Base-by-base conservation (phyloP, 2,113 vertebrate species). In the Nanorana parkeri region DNA sequence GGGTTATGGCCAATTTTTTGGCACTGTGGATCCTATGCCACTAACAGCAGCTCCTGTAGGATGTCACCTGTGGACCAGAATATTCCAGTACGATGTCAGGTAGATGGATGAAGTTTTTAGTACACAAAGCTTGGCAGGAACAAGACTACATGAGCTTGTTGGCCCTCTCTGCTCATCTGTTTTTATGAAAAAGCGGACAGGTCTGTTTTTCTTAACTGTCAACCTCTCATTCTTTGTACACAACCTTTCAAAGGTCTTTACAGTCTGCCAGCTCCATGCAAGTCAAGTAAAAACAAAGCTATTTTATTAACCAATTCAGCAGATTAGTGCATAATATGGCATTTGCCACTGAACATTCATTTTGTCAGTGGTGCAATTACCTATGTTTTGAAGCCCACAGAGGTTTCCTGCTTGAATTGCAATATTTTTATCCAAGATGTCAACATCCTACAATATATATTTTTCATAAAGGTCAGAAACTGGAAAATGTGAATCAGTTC, bases 191-290 rank as follows among this genome's bases (percentile, higher is more conserved):
- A 19, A 56, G 2, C 26, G 13, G 66, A 17, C 78, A 80, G 56
- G 51, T 81, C 78, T 81, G 67, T 52, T 72, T 81, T 47, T 81
- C 41, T 52, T 81, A 64, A 81, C 78, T 72, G 56, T 72, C 78
- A 81, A 17, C 55, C 29, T 72, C 20, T 69, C 68, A 64, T 71
- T 72, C 68, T 41, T 51, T 80, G 67, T 72, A 68, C 78, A 63
- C 66, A 58, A 80, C 64, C 68, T 81, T 63, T 81, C 68, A 72
- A 56, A 81, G 68, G 36, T 72, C 68, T 63, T 81, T 81, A 81
- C 23, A 17, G 56, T 41, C 78, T 81, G 78, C 68, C 78, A 81
- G 78, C 68, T 72, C 67, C 72, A 26, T 36, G 51, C 66, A 58
- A 29, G 67, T 10, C 47, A 64, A 81, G 47, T 23, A 72, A 61